Evolutionary conservation across 2,888 invertebrate species (phyloP).

Genomic region (Apodemia hepburni): DNA sequence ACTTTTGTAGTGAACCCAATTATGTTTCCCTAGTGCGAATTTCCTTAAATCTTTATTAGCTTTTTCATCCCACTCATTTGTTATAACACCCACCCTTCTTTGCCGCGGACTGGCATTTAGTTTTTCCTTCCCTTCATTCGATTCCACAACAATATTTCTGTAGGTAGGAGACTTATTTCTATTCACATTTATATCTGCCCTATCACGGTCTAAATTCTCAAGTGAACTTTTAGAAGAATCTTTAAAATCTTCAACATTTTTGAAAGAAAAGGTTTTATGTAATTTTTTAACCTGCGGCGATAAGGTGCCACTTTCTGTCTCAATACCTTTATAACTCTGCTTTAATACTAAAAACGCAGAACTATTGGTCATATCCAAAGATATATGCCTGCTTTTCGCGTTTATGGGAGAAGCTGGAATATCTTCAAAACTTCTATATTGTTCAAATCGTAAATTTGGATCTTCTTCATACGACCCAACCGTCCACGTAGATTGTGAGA

Average conservation of each 20-base stretch:
- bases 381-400: conserved; percentile 67
- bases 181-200: not conserved
- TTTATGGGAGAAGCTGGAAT: conserved; percentile 58
- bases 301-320: conserved; percentile 40
- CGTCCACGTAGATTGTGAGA: conserved; percentile 53
- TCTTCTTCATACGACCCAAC: conserved; percentile 44
- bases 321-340: conserved; percentile 56
- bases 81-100: conserved; percentile 43
- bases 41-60: conserved; percentile 47
- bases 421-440: conserved; percentile 64
- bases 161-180: conserved; percentile 36
- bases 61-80: conserved; percentile 44
- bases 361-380: conserved; percentile 46
- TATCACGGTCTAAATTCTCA: conserved; percentile 29
- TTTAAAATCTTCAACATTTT: conserved; percentile 37
- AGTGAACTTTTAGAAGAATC: conserved; percentile 39
- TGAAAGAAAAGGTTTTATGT: conserved; percentile 53
- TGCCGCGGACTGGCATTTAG: conserved; percentile 38
- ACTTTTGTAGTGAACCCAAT: conserved; percentile 46
- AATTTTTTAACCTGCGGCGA: conserved; percentile 59
- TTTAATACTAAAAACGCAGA: conserved; percentile 50
- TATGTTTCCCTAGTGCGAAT: conserved; percentile 49
- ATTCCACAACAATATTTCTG: conserved; percentile 45
- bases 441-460: conserved; percentile 38
- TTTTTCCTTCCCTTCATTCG: conserved; percentile 32